phyloP scores from a whole-genome alignment of 2,888 invertebrate genomes.

The Plebejus argus region DNA sequence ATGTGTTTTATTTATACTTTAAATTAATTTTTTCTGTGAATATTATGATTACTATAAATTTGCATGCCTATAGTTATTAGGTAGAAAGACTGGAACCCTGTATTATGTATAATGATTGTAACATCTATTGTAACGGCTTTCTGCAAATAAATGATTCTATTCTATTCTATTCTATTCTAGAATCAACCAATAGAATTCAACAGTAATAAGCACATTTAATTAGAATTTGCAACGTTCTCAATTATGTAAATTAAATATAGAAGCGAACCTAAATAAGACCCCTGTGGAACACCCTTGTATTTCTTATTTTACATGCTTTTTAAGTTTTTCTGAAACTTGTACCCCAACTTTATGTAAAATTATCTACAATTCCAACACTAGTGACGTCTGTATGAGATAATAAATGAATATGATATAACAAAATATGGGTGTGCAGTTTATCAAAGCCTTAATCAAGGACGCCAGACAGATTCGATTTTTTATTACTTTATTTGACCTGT shows the following conservation, averaged over 20 bases:
- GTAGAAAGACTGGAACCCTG: no score
- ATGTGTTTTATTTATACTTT: no score
- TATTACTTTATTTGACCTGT: constrained; percentile 7
- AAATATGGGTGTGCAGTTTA: constrained; percentile 7
- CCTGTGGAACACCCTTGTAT: neutral
- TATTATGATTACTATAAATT: no score
- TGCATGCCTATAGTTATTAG: no score
- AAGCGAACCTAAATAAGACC: neutral
- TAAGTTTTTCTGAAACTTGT: neutral
- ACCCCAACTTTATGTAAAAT: neutral
- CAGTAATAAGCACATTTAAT: neutral
- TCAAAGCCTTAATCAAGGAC: neutral
- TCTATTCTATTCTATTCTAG: no score
- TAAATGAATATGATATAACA: constrained; percentile 17
- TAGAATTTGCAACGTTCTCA: neutral
- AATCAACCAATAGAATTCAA: no score
- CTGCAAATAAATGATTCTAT: no score
- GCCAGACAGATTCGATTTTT: neutral
- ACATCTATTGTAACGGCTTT: no score
- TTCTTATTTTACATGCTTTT: neutral
- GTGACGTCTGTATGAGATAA: constrained; percentile 22
- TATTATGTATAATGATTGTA: no score
- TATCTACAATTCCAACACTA: neutral
- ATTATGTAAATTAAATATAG: neutral
- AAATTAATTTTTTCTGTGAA: no score